Evolutionary conservation across 1,140 invertebrate species (phyloP).

Genomic region (Grapholita molesta): DNA sequence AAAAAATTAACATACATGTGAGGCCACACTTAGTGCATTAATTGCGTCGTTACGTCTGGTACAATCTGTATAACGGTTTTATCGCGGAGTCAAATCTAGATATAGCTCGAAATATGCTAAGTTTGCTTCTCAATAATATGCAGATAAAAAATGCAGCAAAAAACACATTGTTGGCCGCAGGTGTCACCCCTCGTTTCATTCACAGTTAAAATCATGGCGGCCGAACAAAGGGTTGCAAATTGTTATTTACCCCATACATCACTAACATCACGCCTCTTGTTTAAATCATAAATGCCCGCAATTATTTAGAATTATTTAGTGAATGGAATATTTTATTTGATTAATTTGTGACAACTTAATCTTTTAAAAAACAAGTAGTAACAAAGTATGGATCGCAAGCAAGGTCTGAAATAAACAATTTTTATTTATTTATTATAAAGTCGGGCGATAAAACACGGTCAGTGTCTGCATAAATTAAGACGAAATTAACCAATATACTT

Average conservation of each 20-base stretch:
- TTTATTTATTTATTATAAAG: no score
- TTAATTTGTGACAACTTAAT: constrained; percentile 14
- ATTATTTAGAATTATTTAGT: constrained; percentile 72
- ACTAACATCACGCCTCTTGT: constrained; percentile 58
- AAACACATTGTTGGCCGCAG: constrained; percentile 35
- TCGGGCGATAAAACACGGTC: neutral
- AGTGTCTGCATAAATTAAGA: neutral
- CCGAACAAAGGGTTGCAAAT: constrained; percentile 68
- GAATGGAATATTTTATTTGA: constrained; percentile 22
- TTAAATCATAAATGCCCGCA: constrained; percentile 57
- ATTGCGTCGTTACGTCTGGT: no score
- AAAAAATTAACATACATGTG: no score
- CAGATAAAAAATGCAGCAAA: neutral
- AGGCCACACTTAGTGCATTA: no score
- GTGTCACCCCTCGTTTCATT: constrained; percentile 48
- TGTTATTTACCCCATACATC: constrained; percentile 70
- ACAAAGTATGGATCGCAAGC: no score
- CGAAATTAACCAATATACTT: no score
- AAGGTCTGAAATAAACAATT: no score
- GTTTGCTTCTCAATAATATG: no score
- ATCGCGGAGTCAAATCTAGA: no score
- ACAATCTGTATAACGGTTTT: no score
- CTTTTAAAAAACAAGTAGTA: constrained; percentile 23
- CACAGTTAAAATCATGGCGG: constrained; percentile 54
- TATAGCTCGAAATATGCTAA: no score